Base-by-base conservation (phyloP, 2,888 invertebrate genomes). In the Epistrophe grossulariae region DNA sequence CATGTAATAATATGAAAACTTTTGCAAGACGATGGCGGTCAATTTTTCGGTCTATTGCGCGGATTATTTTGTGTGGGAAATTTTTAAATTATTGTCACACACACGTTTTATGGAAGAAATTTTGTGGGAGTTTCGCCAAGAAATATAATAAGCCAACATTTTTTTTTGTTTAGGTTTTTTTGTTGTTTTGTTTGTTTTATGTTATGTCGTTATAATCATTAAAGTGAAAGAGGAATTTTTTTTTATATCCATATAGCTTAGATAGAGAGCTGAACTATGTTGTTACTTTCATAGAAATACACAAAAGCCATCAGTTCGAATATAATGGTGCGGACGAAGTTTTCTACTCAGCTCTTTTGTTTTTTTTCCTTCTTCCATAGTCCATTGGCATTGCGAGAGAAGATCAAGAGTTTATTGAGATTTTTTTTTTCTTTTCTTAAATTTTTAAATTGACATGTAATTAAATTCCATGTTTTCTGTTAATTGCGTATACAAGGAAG, bases 51-150 rank as follows among this genome's bases (percentile, higher is more conserved):
- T 73, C 60, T 73, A 60, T 77, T 66, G 66, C 50, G 68, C 48
- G 40, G 70, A 79, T 79, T 64, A 79, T 79, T 64, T 81, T 78
- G 66, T 87, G 82, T 87, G 85, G 85, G 85, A 87, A 87, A 71
- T 87, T 82, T 87, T 50, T 74, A 87, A 87, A 87, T 87, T 87
- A 87, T 82, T 74, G 82, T 57, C 74, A n/a, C 76, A 76, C 59
- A 66, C 59, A 66, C 45, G 59, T 60, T n/a, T 48, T 57, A 59
- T 73, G 80, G 45, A 80, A 60, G 60, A 60, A 60, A 60, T 60
- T 82, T 78, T 77, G 84, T 84, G 66, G 84, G 78, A 78, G 70
- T 70, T 73, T 31, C 28, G 55, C 38, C 50, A 38, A 62, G 48
- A 68, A 35, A 60, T 40, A 35, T 59, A 68, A 59, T 45, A 60